These are phyloP conservation scores for Enchytraeus crypticus DNA, from an alignment of 2,888 invertebrate species.

Conservation along the genomic window DNA sequence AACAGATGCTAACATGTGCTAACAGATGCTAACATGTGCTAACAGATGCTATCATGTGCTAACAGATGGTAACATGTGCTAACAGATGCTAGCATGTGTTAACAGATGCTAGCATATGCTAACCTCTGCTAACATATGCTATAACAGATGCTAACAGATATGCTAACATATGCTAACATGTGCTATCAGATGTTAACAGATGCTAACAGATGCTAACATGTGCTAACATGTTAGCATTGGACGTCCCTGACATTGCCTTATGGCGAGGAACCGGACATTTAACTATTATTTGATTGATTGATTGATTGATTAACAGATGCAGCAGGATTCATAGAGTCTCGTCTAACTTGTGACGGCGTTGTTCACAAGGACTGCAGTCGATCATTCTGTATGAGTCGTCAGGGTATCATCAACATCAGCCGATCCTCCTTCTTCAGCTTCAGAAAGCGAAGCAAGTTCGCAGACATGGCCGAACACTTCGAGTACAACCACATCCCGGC, in stretches of 20 bases:
- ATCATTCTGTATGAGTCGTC: slow-evolving; percentile 46
- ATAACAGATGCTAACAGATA: too few relatives aligned
- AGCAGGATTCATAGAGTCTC: slow-evolving; percentile 42
- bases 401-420: slow-evolving; percentile 46
- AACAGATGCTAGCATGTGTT: too few relatives aligned
- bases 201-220: too few relatives aligned
- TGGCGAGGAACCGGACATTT: background rate
- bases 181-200: too few relatives aligned
- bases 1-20: too few relatives aligned
- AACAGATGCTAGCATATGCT: too few relatives aligned
- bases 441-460: slow-evolving; percentile 43
- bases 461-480: slow-evolving; percentile 49
- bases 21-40: too few relatives aligned
- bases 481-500: slow-evolving; percentile 50
- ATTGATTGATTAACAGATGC: too few relatives aligned
- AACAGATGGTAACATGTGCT: too few relatives aligned
- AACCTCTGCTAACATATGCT: too few relatives aligned
- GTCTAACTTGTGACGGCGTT: slow-evolving; percentile 40
- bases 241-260: background rate
- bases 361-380: slow-evolving; percentile 47
- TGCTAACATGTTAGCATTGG: background rate
- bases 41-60: too few relatives aligned
- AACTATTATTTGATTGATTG: slow-evolving; percentile 24
- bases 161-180: too few relatives aligned
- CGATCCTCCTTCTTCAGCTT: slow-evolving; percentile 45